Conservation (phyloP, 2,888 invertebrate species). For the Sclerodermus sp. region DNA sequence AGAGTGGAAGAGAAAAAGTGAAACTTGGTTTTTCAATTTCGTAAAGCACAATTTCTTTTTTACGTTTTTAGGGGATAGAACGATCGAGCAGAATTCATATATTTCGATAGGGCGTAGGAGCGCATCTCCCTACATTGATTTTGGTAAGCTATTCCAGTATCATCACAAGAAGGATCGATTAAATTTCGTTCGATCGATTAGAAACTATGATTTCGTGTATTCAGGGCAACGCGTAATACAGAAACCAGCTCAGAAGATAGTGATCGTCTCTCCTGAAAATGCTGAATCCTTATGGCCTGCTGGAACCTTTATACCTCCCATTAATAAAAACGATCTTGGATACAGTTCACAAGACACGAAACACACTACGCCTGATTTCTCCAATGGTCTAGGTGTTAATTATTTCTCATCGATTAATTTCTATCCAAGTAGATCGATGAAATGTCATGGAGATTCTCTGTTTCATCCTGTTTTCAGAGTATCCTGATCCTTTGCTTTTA, state of each 20-base stretch:
- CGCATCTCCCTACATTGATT: not conserved
- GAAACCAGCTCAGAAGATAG: not conserved
- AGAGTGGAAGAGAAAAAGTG: no score
- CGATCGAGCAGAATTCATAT: conserved; percentile 45
- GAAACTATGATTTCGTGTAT: no score
- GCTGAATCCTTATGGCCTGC: conserved; percentile 64
- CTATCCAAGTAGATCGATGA: no score
- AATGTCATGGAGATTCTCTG: no score
- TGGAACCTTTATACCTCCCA: conserved; percentile 61
- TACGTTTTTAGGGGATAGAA: conserved; percentile 43
- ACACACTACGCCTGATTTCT: conserved; percentile 55
- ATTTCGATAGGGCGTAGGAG: conserved; percentile 43
- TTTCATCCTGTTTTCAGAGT: conserved; percentile 38
- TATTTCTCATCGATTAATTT: conserved; percentile 9
- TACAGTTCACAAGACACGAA: conserved; percentile 52
- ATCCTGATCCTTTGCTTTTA: conserved; percentile 64
- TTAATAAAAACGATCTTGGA: conserved; percentile 53
- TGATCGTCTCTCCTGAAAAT: conserved; percentile 6
- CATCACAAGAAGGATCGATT: not conserved
- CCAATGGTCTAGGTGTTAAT: conserved; percentile 55
- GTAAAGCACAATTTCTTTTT: conserved; percentile 1
- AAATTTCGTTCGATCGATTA: not conserved
- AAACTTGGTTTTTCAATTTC: not conserved
- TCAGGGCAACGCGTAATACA: not conserved
- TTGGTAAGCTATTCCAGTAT: conserved; percentile 4